phyloP scores from a whole-genome alignment of 2,888 invertebrate genomes.

The Philonicus albiceps region DNA sequence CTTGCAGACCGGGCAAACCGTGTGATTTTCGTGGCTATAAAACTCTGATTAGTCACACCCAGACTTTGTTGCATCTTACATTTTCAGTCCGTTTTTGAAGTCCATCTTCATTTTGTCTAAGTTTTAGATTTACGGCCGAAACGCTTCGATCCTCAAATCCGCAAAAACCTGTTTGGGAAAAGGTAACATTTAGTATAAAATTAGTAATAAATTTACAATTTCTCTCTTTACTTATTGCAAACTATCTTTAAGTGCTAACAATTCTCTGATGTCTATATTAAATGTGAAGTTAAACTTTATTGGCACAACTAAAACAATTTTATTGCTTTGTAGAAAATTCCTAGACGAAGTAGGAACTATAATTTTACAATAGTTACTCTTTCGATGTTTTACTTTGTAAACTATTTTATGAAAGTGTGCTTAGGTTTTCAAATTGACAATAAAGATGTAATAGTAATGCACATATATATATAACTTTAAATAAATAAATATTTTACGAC shows the following conservation, averaged over 20 bases:
- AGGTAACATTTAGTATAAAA: background rate
- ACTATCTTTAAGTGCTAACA: background rate
- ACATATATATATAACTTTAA: too few species aligned
- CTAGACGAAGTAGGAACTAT: background rate
- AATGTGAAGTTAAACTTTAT: background rate
- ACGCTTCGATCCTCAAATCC: background rate
- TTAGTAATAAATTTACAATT: background rate
- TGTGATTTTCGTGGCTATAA: constrained; percentile 19
- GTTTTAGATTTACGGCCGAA: background rate
- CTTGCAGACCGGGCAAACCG: background rate
- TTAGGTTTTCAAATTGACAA: background rate
- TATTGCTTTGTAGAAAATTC: background rate
- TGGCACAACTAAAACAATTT: background rate
- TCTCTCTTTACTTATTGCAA: background rate
- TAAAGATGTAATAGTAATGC: background rate
- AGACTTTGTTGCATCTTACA: background rate
- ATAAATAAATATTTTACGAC: too few species aligned
- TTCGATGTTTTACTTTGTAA: background rate
- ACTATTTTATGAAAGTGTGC: background rate
- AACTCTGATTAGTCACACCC: background rate
- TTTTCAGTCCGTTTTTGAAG: background rate
- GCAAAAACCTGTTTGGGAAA: background rate
- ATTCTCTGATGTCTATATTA: background rate
- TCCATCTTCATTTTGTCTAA: background rate
- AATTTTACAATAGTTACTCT: background rate